Evolutionary conservation across 2,888 invertebrate species (phyloP).

Genomic region (Ichneumoninae sp.): DNA sequence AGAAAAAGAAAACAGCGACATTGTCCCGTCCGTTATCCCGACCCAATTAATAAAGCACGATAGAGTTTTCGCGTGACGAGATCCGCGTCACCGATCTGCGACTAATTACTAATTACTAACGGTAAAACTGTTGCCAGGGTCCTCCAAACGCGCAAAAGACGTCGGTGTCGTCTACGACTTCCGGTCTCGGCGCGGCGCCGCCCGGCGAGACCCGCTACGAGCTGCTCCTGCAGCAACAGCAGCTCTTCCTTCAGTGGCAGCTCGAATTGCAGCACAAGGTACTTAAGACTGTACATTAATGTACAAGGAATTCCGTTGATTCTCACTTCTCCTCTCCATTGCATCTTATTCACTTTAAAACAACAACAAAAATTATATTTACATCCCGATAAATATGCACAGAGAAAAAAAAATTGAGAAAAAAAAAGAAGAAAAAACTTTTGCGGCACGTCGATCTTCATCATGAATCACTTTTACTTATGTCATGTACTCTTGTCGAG

Average conservation of each 20-base stretch:
- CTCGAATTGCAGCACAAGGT: conserved; percentile 92
- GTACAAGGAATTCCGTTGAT: conserved; percentile 46
- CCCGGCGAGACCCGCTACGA: conserved; percentile 94
- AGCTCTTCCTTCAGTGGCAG: conserved; percentile 94
- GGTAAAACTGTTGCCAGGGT: conserved; percentile 85
- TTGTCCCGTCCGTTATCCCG: conserved; percentile 37
- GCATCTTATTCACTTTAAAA: conserved; percentile 11
- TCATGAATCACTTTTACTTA: conserved; percentile 15
- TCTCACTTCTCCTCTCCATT: conserved; percentile 37
- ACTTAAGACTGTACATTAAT: conserved; percentile 58
- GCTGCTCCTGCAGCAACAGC: conserved; percentile 96
- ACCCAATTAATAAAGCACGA: conserved; percentile 40
- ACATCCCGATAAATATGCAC: conserved; percentile 16
- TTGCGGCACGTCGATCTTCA: conserved; percentile 27
- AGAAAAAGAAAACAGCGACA: conserved; percentile 8
- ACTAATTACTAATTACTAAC: conserved; percentile 69
- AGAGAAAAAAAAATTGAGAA: conserved; percentile 18
- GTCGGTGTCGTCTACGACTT: conserved; percentile 85
- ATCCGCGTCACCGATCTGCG: conserved; percentile 40
- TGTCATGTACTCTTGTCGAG: conserved; percentile 22
- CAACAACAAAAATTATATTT: not conserved
- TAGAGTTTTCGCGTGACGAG: conserved; percentile 21
- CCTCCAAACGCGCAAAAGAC: conserved; percentile 95
- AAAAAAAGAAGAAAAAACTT: not conserved
- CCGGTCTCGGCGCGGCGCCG: conserved; percentile 80